Conservation (phyloP, 2,797 vertebrate genomes). For the Hozukius guyotensis region DNA sequence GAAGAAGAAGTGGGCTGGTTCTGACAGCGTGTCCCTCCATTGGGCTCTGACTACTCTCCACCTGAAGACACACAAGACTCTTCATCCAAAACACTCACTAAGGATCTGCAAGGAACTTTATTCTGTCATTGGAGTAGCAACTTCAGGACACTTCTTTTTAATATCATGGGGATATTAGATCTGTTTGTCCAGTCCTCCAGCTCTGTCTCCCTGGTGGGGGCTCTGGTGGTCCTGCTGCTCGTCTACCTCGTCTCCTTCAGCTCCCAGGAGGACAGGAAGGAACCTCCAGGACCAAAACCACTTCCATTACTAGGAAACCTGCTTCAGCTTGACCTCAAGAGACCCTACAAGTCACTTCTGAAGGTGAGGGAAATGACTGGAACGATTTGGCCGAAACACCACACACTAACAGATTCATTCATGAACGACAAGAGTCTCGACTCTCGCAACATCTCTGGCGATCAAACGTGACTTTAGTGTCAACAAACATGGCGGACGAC, state of each 20-base stretch:
- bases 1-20: too few species aligned
- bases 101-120: neutral
- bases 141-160: neutral
- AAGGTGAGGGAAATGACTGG: neutral
- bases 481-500: too few species aligned
- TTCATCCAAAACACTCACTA: neutral
- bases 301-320: slow-evolving; percentile 31
- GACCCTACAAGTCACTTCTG: neutral
- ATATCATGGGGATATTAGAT: slow-evolving; percentile 25
- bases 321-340: neutral
- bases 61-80: too few species aligned
- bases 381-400: too few species aligned
- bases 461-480: too few species aligned
- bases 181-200: neutral
- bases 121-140: neutral
- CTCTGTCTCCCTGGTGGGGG: slow-evolving; percentile 20
- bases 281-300: slow-evolving; percentile 70
- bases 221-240: slow-evolving; percentile 42
- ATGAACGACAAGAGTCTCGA: too few species aligned
- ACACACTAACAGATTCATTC: too few species aligned
- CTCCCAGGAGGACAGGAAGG: neutral
- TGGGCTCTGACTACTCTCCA: too few species aligned
- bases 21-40: too few species aligned
- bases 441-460: too few species aligned
- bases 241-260: slow-evolving; percentile 12